Evolutionary conservation across 2,888 invertebrate species (phyloP), one percentile per base, ranked within the genome.

Genomic region (Polydrusus cervinus): DNA sequence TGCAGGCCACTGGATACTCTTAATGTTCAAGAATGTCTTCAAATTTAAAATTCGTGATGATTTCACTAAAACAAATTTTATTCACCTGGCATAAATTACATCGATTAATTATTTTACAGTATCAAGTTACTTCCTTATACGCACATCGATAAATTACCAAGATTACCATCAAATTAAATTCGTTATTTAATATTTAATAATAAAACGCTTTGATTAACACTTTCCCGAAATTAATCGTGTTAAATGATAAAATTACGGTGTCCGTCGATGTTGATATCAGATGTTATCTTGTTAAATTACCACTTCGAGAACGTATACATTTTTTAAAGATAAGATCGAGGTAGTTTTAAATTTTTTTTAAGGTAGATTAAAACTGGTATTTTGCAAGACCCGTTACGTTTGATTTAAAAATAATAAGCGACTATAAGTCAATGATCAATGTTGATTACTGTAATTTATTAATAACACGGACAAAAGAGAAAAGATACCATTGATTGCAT

Each of bases 171-270:
- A 8, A 25, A 20, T 51, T 51, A 51, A 51, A 51, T 51, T 20
- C 11, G 20, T 20, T 49, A 49, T 51, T 20, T 51, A 9, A 51
- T n/a, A 53, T 20, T 20, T 20, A 49, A 51, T 25, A 51, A 10
- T 3, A 51, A 18, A 53, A 30, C 8, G n/a, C 5, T 30, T 30
- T 8, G 30, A 0, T 8, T 30, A 30, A 25, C 47, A 64, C 64
- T 64, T 64, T 30, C 64, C 64, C 49, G 20, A 43, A 64, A 64
- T 45, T 62, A 62, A 62, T 62, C 10, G 14, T 40, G 62, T 62
- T 47, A 47, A 62, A 47, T 49, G 49, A 64, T 64, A 47, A 62
- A 47, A 47, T 64, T 64, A 49, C 25, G 13, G 25, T 45, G 25
- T 62, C 25, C 62, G 13, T 43, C 20, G 47, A 9, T 11, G 51